A percentile compares a stretch with the other conserved stretches of the same genome.
Conservation (phyloP, 2,113 vertebrate genomes). For the Apodemus speciosus region DNA sequence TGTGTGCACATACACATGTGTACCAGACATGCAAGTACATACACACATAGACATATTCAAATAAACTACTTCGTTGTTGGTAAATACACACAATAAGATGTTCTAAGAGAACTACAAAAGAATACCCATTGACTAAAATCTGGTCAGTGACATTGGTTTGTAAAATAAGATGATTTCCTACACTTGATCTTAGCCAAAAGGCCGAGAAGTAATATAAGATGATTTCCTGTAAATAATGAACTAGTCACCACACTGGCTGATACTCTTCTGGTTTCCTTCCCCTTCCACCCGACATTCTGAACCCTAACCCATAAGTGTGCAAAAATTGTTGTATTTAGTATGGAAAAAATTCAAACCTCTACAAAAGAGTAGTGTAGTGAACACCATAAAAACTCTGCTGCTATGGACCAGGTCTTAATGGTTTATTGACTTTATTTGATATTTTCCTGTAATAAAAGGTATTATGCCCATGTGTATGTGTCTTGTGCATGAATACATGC, state of each 20-base stretch:
- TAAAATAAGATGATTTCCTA: slow-evolving; percentile 4
- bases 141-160: neutral
- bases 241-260: neutral
- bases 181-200: no score
- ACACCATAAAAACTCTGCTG: neutral
- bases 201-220: slow-evolving; percentile 30
- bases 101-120: neutral
- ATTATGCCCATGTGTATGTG: neutral
- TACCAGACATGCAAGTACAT: neutral
- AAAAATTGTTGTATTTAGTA: neutral
- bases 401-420: neutral
- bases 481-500: neutral
- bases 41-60: neutral
- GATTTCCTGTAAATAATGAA: neutral
- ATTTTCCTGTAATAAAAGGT: neutral
- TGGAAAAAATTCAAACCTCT: slow-evolving; percentile 36
- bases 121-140: neutral
- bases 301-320: neutral
- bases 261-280: neutral
- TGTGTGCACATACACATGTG: neutral
- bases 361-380: neutral
- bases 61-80: neutral
- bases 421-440: slow-evolving; percentile 41
- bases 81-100: neutral
- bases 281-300: neutral